These are phyloP conservation scores for Hesperia comma DNA, from an alignment of 2,888 invertebrate genomes.

Conservation along the genomic window DNA sequence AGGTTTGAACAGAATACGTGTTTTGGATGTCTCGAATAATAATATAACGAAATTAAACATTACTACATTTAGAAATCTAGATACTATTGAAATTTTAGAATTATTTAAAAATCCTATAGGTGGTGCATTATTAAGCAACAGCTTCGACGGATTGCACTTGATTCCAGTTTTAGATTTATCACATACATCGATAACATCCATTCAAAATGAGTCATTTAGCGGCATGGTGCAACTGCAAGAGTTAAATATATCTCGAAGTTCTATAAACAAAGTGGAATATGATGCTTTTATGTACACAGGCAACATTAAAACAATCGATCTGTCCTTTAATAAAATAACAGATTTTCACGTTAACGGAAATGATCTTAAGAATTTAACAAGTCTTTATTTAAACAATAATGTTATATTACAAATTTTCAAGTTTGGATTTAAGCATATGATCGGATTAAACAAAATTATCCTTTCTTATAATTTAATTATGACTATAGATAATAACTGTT, in stretches of 20 bases:
- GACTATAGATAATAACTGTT: constrained; percentile 48
- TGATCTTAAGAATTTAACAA: constrained; percentile 51
- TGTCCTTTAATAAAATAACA: constrained; percentile 61
- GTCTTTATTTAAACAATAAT: constrained; percentile 60
- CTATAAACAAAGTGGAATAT: constrained; percentile 56
- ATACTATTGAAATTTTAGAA: constrained; percentile 56
- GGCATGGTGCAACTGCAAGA: constrained; percentile 58
- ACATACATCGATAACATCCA: constrained; percentile 50
- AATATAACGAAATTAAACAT: constrained; percentile 56
- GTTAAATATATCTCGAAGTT: constrained; percentile 62
- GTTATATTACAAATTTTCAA: constrained; percentile 50
- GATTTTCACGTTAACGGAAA: constrained; percentile 59
- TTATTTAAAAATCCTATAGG: constrained; percentile 61
- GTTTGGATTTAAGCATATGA: constrained; percentile 49
- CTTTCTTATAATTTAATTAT: constrained; percentile 56
- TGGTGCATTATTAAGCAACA: constrained; percentile 53
- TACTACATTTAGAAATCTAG: constrained; percentile 55
- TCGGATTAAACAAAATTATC: constrained; percentile 48
- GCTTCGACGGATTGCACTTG: constrained; percentile 59
- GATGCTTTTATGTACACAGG: constrained; percentile 59
- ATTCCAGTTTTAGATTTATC: constrained; percentile 65
- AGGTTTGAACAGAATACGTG: constrained; percentile 51
- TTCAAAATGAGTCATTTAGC: constrained; percentile 62
- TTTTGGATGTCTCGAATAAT: constrained; percentile 65
- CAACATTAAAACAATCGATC: constrained; percentile 57